Base-by-base conservation (phyloP, 2,113 vertebrate genomes). In the Notechis scutatus region DNA sequence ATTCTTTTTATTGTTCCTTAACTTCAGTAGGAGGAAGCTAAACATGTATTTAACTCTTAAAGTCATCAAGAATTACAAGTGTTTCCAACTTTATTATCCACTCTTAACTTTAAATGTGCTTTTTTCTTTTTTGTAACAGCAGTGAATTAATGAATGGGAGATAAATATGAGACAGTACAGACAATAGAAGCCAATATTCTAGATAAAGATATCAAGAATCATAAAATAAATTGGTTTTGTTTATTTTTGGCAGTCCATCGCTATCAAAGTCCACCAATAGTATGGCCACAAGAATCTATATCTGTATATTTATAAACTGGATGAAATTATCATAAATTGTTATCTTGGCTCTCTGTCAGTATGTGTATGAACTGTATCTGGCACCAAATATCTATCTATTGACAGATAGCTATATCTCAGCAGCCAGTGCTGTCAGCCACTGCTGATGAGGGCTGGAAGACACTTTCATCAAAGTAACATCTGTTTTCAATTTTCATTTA, bases 401-500 rank as follows among this genome's bases (percentile, higher is more conserved):
- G 95, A 96, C 94, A 96, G 93, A 96, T 92, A 97, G 95, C 1
- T 0, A 5, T 94, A 94, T 95, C 94, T 96, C 93, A 85, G 92
- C 95, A 96, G 95, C 90, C 92, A 96, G 81, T 92, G 95, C 85
- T 95, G 92, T 90, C 90, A 96, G 95, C 87, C 94, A 94, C 86
- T 50, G 87, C 89, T 95, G 95, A 94, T 94, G 87, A 90, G 64
- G 95, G 95, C 94, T 26, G 95, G 59, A 95, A 92, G 93, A 95
- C 95, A 95, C 94, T 92, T 96, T 97, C 92, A 97, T 97, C 96
- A 93, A 96, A 96, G 95, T 95, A 97, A 95, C 97, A 97, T 95
- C 97, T 97, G 97, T 96, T 95, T 96, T 95, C 96, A 95, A 94
- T 96, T 95, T 97, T 92, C 95, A 85, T 86, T 96, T 95, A 95